Evolutionary conservation across 2,113 vertebrate genomes (phyloP).

Genomic region (Heterocephalus glaber): DNA sequence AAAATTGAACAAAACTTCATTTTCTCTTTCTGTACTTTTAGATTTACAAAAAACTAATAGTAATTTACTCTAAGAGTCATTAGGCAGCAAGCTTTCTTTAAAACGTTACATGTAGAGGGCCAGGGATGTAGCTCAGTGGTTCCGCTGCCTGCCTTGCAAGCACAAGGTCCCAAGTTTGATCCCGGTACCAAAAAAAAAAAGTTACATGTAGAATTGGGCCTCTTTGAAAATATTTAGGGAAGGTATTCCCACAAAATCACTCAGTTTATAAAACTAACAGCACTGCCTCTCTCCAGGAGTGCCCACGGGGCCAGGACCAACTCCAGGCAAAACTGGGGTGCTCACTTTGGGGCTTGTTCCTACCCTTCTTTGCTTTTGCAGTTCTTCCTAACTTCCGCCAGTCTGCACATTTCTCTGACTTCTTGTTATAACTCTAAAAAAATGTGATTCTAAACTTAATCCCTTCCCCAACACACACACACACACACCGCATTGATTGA

Average conservation of each 20-base stretch:
- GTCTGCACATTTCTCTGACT: background rate
- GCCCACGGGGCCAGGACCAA: background rate
- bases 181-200: no score
- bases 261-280: background rate
- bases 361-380: background rate
- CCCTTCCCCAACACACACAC: no score
- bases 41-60: background rate
- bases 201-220: background rate
- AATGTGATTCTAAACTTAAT: background rate
- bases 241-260: background rate
- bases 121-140: no score
- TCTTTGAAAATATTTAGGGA: background rate
- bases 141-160: no score
- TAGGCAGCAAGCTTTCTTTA: background rate
- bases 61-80: background rate
- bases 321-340: background rate
- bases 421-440: background rate
- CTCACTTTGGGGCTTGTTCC: no score
- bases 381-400: background rate
- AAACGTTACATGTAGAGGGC: no score
- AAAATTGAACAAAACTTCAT: background rate
- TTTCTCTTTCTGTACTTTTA: slow-evolving; percentile 33
- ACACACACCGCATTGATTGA: background rate
- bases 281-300: background rate
- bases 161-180: no score